Percentiles rank a stretch among this genome's conserved stretches.
Conservation (phyloP, 2,888 invertebrate species). For the Ophion obscuratus region DNA sequence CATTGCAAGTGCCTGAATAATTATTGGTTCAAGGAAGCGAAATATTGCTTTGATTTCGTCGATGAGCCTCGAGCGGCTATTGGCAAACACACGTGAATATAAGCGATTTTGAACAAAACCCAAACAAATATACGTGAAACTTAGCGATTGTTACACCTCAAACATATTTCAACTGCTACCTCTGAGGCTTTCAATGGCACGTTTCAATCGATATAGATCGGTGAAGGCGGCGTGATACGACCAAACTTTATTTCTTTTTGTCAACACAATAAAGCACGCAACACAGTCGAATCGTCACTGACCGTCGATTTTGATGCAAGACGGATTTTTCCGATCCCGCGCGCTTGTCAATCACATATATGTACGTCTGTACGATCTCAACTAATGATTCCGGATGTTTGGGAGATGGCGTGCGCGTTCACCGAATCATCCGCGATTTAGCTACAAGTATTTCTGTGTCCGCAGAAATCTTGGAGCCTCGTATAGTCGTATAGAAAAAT, state of each 20-base stretch:
- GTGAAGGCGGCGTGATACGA: no score
- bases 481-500: constrained; percentile 64
- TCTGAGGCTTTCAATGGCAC: neutral
- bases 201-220: neutral
- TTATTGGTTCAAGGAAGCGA: neutral
- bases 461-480: constrained; percentile 11
- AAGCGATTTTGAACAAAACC: no score
- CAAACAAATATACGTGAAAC: no score
- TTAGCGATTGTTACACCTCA: no score
- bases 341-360: constrained; percentile 26
- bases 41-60: neutral
- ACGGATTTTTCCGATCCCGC: constrained; percentile 38
- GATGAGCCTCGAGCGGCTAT: no score
- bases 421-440: constrained; percentile 36
- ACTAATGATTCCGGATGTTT: constrained; percentile 12
- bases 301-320: constrained; percentile 48
- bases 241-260: neutral
- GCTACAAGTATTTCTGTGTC: neutral
- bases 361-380: neutral
- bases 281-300: constrained; percentile 39
- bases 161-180: no score
- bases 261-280: neutral
- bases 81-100: no score
- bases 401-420: constrained; percentile 36
- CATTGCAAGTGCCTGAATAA: neutral